A percentile compares a stretch with the other conserved stretches of the same genome.
Conservation (phyloP, 2,888 invertebrate genomes). For the Pyrgus malvae region DNA sequence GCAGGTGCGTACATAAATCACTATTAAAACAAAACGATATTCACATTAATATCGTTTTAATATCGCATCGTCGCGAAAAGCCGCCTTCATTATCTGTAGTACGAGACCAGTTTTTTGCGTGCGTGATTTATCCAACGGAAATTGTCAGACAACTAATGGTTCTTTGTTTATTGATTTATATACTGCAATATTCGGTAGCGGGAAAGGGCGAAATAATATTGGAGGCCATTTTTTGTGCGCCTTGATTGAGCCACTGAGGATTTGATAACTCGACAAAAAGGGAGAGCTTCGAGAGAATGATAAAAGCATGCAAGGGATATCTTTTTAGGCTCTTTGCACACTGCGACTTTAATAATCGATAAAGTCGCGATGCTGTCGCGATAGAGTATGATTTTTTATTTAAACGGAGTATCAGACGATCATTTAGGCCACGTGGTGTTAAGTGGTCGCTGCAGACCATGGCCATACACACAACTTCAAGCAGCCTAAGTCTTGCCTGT, state of each 20-base stretch:
- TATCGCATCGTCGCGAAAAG: slow-evolving; percentile 46
- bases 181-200: slow-evolving; percentile 77
- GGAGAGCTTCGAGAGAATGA: slow-evolving; percentile 37
- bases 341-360: no score
- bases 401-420: no score
- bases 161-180: slow-evolving; percentile 81
- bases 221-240: slow-evolving; percentile 53
- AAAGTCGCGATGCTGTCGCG: no score
- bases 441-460: no score
- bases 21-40: background rate
- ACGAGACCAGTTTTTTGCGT: slow-evolving; percentile 61
- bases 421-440: no score
- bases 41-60: slow-evolving; percentile 41
- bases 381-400: no score
- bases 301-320: slow-evolving; percentile 33
- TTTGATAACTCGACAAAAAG: slow-evolving; percentile 47
- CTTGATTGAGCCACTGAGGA: slow-evolving; percentile 64
- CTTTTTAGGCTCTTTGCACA: no score
- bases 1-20: background rate
- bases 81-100: slow-evolving; percentile 58
- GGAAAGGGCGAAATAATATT: slow-evolving; percentile 61
- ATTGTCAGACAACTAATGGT: slow-evolving; percentile 78
- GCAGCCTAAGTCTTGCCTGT: no score
- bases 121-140: slow-evolving; percentile 79
- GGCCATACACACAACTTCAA: no score